Percentiles rank a stretch among this genome's conserved stretches.
Conservation (phyloP, 2,113 vertebrate species). For the Ammodytes dubius region DNA sequence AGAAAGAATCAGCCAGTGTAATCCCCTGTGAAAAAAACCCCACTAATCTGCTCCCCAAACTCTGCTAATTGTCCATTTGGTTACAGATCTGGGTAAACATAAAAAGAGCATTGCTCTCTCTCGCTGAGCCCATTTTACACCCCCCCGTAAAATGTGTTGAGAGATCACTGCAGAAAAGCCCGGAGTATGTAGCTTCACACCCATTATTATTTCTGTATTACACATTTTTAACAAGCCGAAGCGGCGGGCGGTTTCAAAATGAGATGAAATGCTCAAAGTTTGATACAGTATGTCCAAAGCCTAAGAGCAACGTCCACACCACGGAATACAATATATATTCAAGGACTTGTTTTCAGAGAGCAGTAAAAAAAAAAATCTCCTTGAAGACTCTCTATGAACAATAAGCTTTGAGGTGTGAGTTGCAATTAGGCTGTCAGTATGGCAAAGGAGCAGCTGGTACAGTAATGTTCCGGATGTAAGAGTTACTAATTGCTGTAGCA, state of each 20-base stretch:
- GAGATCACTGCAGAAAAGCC: slow-evolving; percentile 43
- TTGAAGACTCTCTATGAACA: slow-evolving; percentile 42
- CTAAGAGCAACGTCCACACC: slow-evolving; percentile 4
- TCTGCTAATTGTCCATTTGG: slow-evolving; percentile 76
- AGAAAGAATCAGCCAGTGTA: slow-evolving; percentile 49
- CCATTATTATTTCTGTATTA: slow-evolving; percentile 31
- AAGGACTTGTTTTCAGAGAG: slow-evolving; percentile 1
- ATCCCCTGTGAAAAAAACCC: slow-evolving; percentile 52
- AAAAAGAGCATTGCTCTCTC: slow-evolving; percentile 50
- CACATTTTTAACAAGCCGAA: slow-evolving; percentile 34
- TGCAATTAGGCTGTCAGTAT: slow-evolving; percentile 63
- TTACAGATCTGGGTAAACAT: slow-evolving; percentile 67
- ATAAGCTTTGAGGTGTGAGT: slow-evolving; percentile 43
- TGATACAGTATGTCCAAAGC: slow-evolving; percentile 3
- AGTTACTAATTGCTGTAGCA: slow-evolving; percentile 62
- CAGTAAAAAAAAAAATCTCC: slow-evolving; percentile 7
- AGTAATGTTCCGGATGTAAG: slow-evolving; percentile 57
- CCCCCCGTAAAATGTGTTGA: slow-evolving; percentile 56
- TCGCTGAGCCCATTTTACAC: slow-evolving; percentile 39
- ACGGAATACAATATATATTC: neutral
- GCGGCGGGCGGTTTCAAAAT: slow-evolving; percentile 3
- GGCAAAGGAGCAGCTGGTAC: slow-evolving; percentile 57
- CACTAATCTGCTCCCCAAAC: slow-evolving; percentile 69
- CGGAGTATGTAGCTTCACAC: slow-evolving; percentile 31
- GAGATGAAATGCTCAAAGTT: slow-evolving; percentile 13